These are phyloP conservation scores for Botia almorhae DNA, from an alignment of 2,797 vertebrate genomes.

Conservation along the genomic window DNA sequence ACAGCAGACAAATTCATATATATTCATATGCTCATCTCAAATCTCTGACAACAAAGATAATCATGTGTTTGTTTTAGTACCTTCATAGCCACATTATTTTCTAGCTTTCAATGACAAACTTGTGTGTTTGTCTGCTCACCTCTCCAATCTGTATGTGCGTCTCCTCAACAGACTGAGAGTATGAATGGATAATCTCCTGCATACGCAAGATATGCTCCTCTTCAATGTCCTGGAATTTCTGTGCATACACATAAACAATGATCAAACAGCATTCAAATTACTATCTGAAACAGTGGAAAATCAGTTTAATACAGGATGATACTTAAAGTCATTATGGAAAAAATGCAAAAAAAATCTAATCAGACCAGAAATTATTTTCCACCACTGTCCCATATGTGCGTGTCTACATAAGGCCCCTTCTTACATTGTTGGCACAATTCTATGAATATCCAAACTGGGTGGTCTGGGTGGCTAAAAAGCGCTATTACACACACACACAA, in stretches of 20 bases:
- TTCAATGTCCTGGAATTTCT: slow-evolving; percentile 99
- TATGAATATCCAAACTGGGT: slow-evolving; percentile 64
- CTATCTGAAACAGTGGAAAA: slow-evolving; percentile 14
- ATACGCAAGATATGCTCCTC: slow-evolving; percentile 91
- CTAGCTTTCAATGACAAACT: too few relatives aligned
- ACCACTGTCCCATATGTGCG: slow-evolving; percentile 9
- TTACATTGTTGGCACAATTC: slow-evolving; percentile 57
- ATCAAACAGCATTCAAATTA: neutral
- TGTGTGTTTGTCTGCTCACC: slow-evolving; percentile 75
- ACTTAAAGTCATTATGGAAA: slow-evolving; percentile 5
- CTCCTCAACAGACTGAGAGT: slow-evolving; percentile 91
- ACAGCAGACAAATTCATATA: slow-evolving; percentile 2
- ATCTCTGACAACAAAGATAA: neutral
- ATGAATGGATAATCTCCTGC: slow-evolving; percentile 93
- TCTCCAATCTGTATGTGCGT: slow-evolving; percentile 92
- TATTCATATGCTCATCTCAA: neutral
- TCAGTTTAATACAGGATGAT: neutral
- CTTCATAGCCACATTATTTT: too few relatives aligned
- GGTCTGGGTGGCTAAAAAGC: slow-evolving; percentile 59
- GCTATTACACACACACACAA: slow-evolving; percentile 1
- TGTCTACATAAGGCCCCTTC: slow-evolving; percentile 36
- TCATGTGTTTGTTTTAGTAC: neutral
- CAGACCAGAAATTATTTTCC: slow-evolving; percentile 17
- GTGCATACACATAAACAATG: slow-evolving; percentile 47
- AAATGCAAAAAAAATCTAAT: neutral